Percentiles rank a stretch among this genome's conserved stretches.
These are phyloP conservation scores for Belonocnema kinseyi DNA, from an alignment of 1,140 invertebrate genomes.

Conservation along the genomic window DNA sequence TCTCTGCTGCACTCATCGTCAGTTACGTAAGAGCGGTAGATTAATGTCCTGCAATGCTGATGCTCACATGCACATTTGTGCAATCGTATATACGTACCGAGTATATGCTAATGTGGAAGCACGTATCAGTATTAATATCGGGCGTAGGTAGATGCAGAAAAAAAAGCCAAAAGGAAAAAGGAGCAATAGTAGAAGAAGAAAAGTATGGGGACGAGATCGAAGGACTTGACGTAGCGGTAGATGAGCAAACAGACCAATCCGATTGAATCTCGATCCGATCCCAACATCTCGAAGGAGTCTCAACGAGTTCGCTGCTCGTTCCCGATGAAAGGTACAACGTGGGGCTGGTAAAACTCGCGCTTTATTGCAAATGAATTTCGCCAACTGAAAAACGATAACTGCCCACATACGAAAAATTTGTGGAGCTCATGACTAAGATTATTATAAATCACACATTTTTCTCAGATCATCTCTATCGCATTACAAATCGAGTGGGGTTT, in stretches of 20 bases:
- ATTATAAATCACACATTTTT: constrained; percentile 22
- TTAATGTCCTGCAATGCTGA: constrained; percentile 4
- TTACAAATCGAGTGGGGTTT: constrained; percentile 15
- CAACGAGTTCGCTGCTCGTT: constrained; percentile 44
- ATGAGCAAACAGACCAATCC: constrained; percentile 58
- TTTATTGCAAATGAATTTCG: constrained; percentile 55
- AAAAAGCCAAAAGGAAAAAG: constrained; percentile 25
- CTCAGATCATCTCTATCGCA: constrained; percentile 1
- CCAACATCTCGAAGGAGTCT: constrained; percentile 27
- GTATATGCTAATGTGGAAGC: constrained; percentile 59
- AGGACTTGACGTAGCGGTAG: constrained; percentile 49
- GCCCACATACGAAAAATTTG: neutral
- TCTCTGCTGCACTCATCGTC: constrained; percentile 29
- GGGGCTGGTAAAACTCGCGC: constrained; percentile 42
- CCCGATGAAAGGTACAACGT: constrained; percentile 48
- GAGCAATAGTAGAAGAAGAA: constrained; percentile 38
- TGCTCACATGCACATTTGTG: constrained; percentile 39
- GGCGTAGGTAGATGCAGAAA: constrained; percentile 41
- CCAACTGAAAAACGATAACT: constrained; percentile 22
- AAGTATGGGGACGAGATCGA: constrained; percentile 30
- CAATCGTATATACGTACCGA: constrained; percentile 43
- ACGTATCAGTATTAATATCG: constrained; percentile 64
- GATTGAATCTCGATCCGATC: constrained; percentile 45
- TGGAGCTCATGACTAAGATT: constrained; percentile 27
- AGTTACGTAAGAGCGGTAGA: constrained; percentile 42